Percentiles rank a stretch among this genome's conserved stretches.
Conservation (phyloP, 2,113 vertebrate species). For the Gopherus flavomarginatus region DNA sequence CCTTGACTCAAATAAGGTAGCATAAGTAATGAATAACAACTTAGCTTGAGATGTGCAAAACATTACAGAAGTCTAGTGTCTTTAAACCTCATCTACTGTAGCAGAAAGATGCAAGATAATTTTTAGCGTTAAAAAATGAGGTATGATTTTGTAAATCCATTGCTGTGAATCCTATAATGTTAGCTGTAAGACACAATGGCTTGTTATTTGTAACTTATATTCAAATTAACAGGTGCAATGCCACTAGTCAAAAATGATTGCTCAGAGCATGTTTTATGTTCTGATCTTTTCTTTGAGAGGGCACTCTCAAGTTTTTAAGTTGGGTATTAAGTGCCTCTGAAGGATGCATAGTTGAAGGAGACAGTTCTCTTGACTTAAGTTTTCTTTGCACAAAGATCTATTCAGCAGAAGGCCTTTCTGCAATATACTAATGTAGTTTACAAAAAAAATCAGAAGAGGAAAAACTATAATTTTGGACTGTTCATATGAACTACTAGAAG, state of each 20-base stretch:
- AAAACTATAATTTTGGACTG: neutral
- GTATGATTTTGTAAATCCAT: neutral
- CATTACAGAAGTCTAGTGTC: neutral
- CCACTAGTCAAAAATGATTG: neutral
- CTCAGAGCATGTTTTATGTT: neutral
- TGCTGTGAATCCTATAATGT: neutral
- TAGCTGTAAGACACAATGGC: neutral
- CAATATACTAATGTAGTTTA: slow-evolving; percentile 29
- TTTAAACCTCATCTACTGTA: neutral
- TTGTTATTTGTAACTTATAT: neutral
- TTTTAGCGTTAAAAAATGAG: neutral
- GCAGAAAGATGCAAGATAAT: neutral
- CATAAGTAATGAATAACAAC: neutral
- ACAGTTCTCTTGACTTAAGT: neutral
- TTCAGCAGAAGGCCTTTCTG: neutral
- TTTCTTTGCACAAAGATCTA: neutral
- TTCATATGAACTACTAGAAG: neutral
- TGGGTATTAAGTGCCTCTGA: neutral
- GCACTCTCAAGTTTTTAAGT: neutral
- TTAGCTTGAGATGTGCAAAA: neutral
- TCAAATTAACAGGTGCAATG: neutral
- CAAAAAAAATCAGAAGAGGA: neutral
- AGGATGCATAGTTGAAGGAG: neutral
- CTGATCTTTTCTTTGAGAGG: neutral
- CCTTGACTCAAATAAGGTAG: neutral